phyloP scores from a whole-genome alignment of 2,113 vertebrate species.

The Odobenus rosmarus region DNA sequence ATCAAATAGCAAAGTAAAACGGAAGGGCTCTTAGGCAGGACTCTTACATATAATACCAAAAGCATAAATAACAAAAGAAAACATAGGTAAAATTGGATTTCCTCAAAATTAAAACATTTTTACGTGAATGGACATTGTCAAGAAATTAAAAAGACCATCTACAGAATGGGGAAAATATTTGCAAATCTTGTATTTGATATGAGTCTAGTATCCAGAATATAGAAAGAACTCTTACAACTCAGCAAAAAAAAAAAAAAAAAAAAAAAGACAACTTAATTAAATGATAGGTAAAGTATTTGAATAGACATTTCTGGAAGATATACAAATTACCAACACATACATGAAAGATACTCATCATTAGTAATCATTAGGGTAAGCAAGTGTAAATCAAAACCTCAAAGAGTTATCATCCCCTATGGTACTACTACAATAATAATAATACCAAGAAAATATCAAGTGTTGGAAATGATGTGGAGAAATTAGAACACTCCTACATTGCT shows the following conservation, averaged over 20 bases:
- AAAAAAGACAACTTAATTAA: neutral
- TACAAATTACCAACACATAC: too few relatives aligned
- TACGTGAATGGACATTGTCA: neutral
- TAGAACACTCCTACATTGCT: neutral
- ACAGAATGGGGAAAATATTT: neutral
- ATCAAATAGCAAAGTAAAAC: neutral
- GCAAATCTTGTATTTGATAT: neutral
- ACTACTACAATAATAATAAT: neutral
- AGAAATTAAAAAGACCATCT: neutral
- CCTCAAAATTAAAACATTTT: neutral
- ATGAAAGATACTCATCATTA: neutral
- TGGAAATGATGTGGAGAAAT: neutral
- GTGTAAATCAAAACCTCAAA: neutral
- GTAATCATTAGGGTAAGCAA: neutral
- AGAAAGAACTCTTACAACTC: neutral
- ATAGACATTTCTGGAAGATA: neutral
- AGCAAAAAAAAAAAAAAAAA: neutral
- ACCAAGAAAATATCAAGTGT: neutral
- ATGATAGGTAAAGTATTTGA: neutral
- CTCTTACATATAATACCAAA: neutral
- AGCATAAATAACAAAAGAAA: neutral
- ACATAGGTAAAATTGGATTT: neutral
- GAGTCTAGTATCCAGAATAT: neutral
- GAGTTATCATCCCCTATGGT: neutral
- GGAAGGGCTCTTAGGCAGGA: neutral